phyloP scores from a whole-genome alignment of 2,797 vertebrate species.

The Chelon labrosus region DNA sequence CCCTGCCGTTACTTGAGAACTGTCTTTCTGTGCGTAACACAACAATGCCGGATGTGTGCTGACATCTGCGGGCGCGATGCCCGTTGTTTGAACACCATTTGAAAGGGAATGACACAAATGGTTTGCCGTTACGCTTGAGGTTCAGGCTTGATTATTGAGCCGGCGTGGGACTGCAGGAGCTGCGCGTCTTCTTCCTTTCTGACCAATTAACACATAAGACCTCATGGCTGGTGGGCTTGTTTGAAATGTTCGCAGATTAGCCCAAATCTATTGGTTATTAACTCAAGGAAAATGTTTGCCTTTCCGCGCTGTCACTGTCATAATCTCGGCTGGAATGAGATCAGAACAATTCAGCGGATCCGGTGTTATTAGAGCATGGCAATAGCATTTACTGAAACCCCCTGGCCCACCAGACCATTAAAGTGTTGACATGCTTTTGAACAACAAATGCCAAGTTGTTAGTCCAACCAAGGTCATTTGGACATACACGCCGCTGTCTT shows the following conservation, averaged over 20 bases:
- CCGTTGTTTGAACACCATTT: conserved; percentile 6
- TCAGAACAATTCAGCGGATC: background rate
- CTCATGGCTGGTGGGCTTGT: background rate
- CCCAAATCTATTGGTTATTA: background rate
- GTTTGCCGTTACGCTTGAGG: conserved; percentile 13
- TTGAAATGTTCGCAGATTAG: background rate
- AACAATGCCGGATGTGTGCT: conserved; percentile 10
- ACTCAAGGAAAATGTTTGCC: background rate
- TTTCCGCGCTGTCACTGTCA: background rate
- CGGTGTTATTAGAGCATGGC: conserved; percentile 3
- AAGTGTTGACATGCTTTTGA: conserved; percentile 41
- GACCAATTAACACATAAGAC: conserved; percentile 12
- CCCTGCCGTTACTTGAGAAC: conserved; percentile 9
- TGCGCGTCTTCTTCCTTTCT: conserved; percentile 4
- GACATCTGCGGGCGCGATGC: conserved; percentile 10
- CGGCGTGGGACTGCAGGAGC: background rate
- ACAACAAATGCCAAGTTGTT: conserved; percentile 37
- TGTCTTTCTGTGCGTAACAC: conserved; percentile 1
- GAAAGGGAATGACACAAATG: conserved; percentile 18
- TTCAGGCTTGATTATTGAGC: conserved; percentile 23
- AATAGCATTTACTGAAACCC: background rate
- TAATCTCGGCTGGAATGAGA: conserved; percentile 15
- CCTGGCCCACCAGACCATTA: conserved; percentile 16
- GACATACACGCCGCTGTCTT: conserved; percentile 12
- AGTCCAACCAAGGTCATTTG: conserved; percentile 23